Percentiles rank a stretch among this genome's conserved stretches.
phyloP scores from a whole-genome alignment of 2,888 invertebrate species.

The Ochropacha duplaris region DNA sequence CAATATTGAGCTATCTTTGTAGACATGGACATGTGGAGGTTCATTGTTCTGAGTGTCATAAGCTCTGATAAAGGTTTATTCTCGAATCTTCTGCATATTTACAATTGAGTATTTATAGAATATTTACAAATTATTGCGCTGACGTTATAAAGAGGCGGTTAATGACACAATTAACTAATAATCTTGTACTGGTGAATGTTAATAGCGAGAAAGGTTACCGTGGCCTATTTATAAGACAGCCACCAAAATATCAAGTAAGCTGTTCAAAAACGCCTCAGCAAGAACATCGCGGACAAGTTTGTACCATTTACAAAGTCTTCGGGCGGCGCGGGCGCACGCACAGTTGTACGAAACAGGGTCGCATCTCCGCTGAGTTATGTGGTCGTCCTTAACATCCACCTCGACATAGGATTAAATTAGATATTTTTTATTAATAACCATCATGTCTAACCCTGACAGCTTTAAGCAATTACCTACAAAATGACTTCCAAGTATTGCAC shows the following conservation, averaged over 20 bases:
- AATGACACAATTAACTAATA: neutral
- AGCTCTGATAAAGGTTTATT: neutral
- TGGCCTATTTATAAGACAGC: neutral
- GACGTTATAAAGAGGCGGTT: neutral
- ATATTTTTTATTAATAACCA: slow-evolving; percentile 5
- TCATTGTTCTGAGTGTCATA: neutral
- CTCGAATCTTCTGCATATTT: neutral
- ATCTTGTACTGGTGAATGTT: neutral
- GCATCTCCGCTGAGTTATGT: slow-evolving; percentile 21
- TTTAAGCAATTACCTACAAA: neutral
- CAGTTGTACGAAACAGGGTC: slow-evolving; percentile 17
- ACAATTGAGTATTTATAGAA: neutral
- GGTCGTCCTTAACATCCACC: slow-evolving; percentile 35
- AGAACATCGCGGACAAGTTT: neutral
- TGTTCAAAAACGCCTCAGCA: neutral
- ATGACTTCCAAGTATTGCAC: too few species aligned
- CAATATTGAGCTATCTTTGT: neutral
- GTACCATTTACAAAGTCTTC: neutral
- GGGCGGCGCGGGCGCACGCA: neutral
- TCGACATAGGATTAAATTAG: slow-evolving; percentile 13
- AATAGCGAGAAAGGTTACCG: neutral
- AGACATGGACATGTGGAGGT: neutral
- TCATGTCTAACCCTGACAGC: slow-evolving; percentile 3
- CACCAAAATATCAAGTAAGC: neutral
- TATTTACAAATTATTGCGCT: neutral